These are phyloP conservation scores for Lichenostomus cassidix DNA, from an alignment of 2,113 vertebrate species.

Conservation along the genomic window DNA sequence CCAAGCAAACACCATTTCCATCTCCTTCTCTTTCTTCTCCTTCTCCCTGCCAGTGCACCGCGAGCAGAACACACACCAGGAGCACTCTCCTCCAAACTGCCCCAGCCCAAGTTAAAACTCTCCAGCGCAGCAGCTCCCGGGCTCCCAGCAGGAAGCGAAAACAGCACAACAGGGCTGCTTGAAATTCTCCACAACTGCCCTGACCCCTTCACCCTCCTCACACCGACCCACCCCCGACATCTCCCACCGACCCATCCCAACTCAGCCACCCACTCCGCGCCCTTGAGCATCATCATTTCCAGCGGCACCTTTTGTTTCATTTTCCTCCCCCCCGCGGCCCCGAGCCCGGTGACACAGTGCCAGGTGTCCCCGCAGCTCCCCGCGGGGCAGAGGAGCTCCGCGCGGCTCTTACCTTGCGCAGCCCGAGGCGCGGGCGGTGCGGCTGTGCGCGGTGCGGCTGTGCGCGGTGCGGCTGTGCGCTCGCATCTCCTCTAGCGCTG, in stretches of 20 bases:
- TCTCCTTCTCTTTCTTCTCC: background rate
- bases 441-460: background rate
- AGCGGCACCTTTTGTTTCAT: background rate
- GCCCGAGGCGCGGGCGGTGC: background rate
- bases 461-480: background rate
- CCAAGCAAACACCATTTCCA: background rate
- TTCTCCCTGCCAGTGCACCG: rapidly evolving
- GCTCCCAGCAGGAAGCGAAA: rapidly evolving
- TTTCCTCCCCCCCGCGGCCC: background rate
- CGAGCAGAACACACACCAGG: rapidly evolving
- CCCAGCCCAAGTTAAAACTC: background rate
- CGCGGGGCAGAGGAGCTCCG: rapidly evolving
- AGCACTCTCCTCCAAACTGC: background rate
- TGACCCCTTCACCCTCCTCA: background rate
- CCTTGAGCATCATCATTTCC: background rate
- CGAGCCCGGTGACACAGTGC: background rate
- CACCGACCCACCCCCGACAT: background rate
- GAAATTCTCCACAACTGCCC: rapidly evolving
- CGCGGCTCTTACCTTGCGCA: background rate
- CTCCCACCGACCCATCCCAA: background rate
- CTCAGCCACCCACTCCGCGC: background rate
- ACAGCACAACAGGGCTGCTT: rapidly evolving
- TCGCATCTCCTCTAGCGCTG: conserved; percentile 56
- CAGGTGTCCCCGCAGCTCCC: background rate
- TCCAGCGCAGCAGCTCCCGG: rapidly evolving